phyloP scores from a whole-genome alignment of 2,797 vertebrate genomes.

The Macroramphosus scolopax region DNA sequence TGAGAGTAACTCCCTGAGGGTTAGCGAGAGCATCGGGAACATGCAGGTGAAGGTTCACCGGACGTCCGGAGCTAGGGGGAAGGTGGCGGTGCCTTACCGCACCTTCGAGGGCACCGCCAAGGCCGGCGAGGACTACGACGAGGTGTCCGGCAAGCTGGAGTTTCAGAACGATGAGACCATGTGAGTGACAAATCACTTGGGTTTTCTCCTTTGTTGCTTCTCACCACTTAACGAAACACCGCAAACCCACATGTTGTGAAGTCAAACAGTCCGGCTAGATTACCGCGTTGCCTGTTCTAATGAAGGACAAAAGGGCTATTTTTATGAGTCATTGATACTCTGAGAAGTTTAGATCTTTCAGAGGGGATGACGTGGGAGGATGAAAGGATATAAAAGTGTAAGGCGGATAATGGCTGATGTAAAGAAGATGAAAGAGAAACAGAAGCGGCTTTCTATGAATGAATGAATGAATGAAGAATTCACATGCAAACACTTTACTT shows the following conservation, averaged over 20 bases:
- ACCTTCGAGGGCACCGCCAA: constrained; percentile 83
- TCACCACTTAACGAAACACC: constrained; percentile 46
- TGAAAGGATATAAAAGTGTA: constrained; percentile 59
- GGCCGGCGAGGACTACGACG: constrained; percentile 85
- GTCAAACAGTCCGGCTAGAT: constrained; percentile 47
- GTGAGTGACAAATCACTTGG: constrained; percentile 69
- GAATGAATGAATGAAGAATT: constrained; percentile 47
- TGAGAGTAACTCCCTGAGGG: constrained; percentile 74
- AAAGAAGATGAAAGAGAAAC: constrained; percentile 31
- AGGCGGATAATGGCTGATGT: constrained; percentile 55
- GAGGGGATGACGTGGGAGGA: constrained; percentile 58
- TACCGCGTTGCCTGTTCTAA: constrained; percentile 49
- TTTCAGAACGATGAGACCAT: constrained; percentile 89
- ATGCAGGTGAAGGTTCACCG: constrained; percentile 80
- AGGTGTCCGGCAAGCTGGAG: constrained; percentile 84
- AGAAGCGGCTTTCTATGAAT: constrained; percentile 44
- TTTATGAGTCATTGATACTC: constrained; percentile 58
- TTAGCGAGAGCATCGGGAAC: constrained; percentile 80
- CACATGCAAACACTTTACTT: constrained; percentile 27
- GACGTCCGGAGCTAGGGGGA: constrained; percentile 81
- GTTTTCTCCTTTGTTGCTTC: constrained; percentile 25
- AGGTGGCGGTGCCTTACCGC: constrained; percentile 81
- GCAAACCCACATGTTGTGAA: constrained; percentile 41
- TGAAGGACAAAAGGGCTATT: constrained; percentile 46
- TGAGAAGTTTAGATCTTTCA: constrained; percentile 54